These are phyloP conservation scores for Eristalis arbustorum DNA, from an alignment of 2,888 invertebrate species.

Conservation along the genomic window DNA sequence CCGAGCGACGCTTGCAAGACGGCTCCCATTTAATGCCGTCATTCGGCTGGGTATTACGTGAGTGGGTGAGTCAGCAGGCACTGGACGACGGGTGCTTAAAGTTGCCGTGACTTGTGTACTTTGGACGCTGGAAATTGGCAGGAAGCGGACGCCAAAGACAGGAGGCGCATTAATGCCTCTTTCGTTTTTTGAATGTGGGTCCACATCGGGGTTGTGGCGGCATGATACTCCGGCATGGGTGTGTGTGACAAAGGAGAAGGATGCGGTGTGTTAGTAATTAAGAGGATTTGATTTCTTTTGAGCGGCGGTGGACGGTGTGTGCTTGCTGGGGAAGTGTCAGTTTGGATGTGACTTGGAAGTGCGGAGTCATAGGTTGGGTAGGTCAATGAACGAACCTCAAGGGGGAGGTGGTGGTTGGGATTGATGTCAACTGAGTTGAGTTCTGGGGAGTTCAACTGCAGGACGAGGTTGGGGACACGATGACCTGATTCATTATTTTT, in stretches of 20 bases:
- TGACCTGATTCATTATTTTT: too few species aligned
- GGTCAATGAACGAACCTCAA: too few species aligned
- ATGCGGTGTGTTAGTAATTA: slow-evolving; percentile 10
- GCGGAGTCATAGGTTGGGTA: not conserved
- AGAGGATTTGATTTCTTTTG: not conserved
- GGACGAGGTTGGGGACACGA: too few species aligned
- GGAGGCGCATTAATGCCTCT: not conserved
- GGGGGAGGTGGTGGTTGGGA: too few species aligned
- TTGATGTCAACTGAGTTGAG: too few species aligned
- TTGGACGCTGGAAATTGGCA: not conserved
- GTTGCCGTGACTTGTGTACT: slow-evolving; percentile 1
- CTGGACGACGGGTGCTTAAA: too few species aligned
- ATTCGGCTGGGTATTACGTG: not conserved
- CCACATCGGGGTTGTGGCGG: not conserved
- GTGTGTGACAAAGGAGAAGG: too few species aligned
- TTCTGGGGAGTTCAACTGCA: too few species aligned
- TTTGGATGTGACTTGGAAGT: not conserved
- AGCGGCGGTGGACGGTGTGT: not conserved
- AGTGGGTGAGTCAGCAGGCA: too few species aligned
- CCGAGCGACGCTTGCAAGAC: slow-evolving; percentile 6
- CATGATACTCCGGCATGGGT: not conserved
- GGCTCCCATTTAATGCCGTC: slow-evolving; percentile 18
- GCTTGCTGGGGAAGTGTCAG: not conserved
- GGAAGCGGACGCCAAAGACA: not conserved
- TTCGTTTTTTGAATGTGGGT: not conserved